Evolutionary conservation across 1,140 invertebrate genomes (phyloP), one percentile per base, ranked within the genome.

Genomic region (Pollicipes pollicipes): DNA sequence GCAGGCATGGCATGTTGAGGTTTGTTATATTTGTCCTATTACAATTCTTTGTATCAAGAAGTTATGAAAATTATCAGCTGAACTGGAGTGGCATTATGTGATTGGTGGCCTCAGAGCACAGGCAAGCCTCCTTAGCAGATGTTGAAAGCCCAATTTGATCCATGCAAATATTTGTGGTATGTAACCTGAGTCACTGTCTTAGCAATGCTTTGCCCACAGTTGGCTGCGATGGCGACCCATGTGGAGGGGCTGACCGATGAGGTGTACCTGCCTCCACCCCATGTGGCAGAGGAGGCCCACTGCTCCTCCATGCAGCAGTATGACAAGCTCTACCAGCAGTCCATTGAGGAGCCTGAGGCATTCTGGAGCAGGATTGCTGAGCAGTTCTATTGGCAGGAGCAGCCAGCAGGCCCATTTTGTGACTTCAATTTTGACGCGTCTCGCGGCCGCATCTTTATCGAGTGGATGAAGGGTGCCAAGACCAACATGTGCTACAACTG

Each of bases 401-500:
- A 85, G 1, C 84, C 86, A 31, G 83, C 84, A 8, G 75, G 87
- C 32, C 87, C 88, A 68, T 92, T 96, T 78, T 83, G 90, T 71
- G 85, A 87, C 0, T 98, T 92, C 79, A 99, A 99, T 81, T 98
- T 99, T 78, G 88, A 99, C 79, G 78, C 88, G 17, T 85, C 81
- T 29, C 89, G 93, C 76, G 95, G 95, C 66, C 89, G 91, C 1
- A 88, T 99, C 72, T 90, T 84, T 73, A 89, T 94, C 4, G 93
- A 93, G 81, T 98, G 93, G 90, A 87, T 98, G 87, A 87, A 91
- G 77, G 95, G 92, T 21, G 92, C 93, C 0, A 86, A 87, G 17
- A 98, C 95, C 24, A 99, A 99, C 79, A 87, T 98, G 70, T 93
- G 89, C 78, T 98, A 95, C 81, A 99, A 99, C 83, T 81, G 91